A percentile compares a stretch with the other conserved stretches of the same genome.
phyloP scores from a whole-genome alignment of 2,797 vertebrate species.

The Gymnocypris eckloni region DNA sequence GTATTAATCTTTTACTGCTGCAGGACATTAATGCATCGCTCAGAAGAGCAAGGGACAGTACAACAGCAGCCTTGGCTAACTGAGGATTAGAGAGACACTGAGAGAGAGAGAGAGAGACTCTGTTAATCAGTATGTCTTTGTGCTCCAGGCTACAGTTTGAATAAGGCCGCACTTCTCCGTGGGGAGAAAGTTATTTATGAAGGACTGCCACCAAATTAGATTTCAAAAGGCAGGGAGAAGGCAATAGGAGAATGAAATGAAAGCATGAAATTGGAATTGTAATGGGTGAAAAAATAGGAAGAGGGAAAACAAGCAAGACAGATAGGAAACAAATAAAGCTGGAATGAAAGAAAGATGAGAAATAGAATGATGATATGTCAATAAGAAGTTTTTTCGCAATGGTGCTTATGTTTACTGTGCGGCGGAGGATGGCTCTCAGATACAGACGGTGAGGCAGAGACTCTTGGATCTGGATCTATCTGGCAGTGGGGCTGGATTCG shows the following conservation, averaged over 20 bases:
- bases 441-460: not conserved
- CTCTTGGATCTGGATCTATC: not conserved
- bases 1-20: slow-evolving; percentile 56
- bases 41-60: slow-evolving; percentile 53
- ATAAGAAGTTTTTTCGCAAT: not conserved
- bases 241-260: slow-evolving; percentile 53
- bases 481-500: not conserved
- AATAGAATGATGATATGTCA: slow-evolving; percentile 31
- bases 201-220: slow-evolving; percentile 75
- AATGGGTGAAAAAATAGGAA: slow-evolving; percentile 60
- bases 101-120: slow-evolving; percentile 45
- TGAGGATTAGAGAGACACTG: slow-evolving; percentile 48
- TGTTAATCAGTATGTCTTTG: slow-evolving; percentile 51
- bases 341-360: slow-evolving; percentile 26
- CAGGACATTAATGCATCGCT: slow-evolving; percentile 54
- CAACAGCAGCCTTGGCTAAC: slow-evolving; percentile 53
- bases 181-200: slow-evolving; percentile 74
- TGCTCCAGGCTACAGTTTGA: slow-evolving; percentile 47
- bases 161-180: slow-evolving; percentile 65
- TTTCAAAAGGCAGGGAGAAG: slow-evolving; percentile 68
- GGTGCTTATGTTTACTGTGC: not conserved
- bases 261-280: slow-evolving; percentile 65
- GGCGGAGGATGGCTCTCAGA: slow-evolving; percentile 18
- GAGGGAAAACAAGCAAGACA: slow-evolving; percentile 39
- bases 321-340: slow-evolving; percentile 37